phyloP scores from a whole-genome alignment of 35 echinoderm and acorn worm genomes.

The Amphiura filiformis region DNA sequence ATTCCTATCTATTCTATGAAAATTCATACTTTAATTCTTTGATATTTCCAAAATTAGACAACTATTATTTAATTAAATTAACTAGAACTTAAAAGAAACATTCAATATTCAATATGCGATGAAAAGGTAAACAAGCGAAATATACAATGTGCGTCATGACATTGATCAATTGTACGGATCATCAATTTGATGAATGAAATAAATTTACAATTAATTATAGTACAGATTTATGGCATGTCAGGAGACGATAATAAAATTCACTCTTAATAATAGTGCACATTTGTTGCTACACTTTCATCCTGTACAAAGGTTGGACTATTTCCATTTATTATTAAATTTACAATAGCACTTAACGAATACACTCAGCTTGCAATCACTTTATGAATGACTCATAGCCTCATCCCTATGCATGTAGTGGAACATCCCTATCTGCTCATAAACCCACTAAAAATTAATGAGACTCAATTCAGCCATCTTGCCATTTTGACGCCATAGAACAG shows the following conservation, averaged over 20 bases:
- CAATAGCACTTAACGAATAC: not conserved
- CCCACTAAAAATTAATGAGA: not conserved
- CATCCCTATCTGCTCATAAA: not conserved
- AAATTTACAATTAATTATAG: not conserved
- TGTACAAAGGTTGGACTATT: not conserved
- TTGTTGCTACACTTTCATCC: not conserved
- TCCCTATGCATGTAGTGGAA: not conserved
- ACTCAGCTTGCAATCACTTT: not conserved
- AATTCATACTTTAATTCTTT: no score
- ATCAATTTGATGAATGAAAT: no score
- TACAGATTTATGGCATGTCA: not conserved
- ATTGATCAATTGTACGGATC: no score
- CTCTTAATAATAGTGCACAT: not conserved
- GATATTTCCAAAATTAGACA: no score
- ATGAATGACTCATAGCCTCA: not conserved
- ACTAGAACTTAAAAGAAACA: no score
- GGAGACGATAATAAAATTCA: not conserved
- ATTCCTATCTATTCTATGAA: no score
- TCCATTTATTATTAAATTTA: not conserved
- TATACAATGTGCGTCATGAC: no score
- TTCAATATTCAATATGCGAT: no score
- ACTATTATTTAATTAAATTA: no score
- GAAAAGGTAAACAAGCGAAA: no score
- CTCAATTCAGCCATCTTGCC: not conserved
- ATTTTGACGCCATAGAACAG: not conserved